Base-by-base conservation (phyloP, 2,113 vertebrate genomes). In the Siniperca chuatsi region DNA sequence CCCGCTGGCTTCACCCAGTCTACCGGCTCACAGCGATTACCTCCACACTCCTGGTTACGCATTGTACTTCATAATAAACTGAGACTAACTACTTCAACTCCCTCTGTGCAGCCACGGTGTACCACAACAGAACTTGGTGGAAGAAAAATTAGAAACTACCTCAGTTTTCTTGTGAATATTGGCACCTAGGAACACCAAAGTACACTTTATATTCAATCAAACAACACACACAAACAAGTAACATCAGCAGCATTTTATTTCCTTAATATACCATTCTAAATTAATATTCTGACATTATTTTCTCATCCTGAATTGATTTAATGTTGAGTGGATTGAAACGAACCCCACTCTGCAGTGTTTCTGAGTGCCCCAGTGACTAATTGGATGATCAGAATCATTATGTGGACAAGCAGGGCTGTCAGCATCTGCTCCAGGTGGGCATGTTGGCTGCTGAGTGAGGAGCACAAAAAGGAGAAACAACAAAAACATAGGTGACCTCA, bases 381-480 rank as follows among this genome's bases (percentile, higher is more conserved):
- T 71, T 54, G 37, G 44, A 33, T 44, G 71, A 90, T 90, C 75
- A 86, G 44, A 85, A 65, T 78, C 68, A 87, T 81, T 85, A 70
- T 33, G 70, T 48, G 55, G 68, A 78, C 77, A 50, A 21, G 50
- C 69, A 48, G 75, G 16, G 57, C 60, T 62, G 72, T 52, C 55
- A 29, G 73, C 74, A 60, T 83, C 57, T 85, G 62, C 48, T 64
- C 15, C 81, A 78, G 58, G 78, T 77, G 69, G 61, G 29, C 67
- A 71, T 20, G 7, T n/a, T 2, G 29, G 52, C 50, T n/a, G 64
- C 44, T 78, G 44, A 78, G 40, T 13, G 23, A 44, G 29, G 15
- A 77, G 62, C 60, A 46, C 18, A 21, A 70, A 72, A 55, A 67
- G 9, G 2, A 68, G 42, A 58, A 18, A 57, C 70, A 29, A 54